Evolutionary conservation across 1,140 invertebrate species (phyloP).

Genomic region (Holotrichia oblita): DNA sequence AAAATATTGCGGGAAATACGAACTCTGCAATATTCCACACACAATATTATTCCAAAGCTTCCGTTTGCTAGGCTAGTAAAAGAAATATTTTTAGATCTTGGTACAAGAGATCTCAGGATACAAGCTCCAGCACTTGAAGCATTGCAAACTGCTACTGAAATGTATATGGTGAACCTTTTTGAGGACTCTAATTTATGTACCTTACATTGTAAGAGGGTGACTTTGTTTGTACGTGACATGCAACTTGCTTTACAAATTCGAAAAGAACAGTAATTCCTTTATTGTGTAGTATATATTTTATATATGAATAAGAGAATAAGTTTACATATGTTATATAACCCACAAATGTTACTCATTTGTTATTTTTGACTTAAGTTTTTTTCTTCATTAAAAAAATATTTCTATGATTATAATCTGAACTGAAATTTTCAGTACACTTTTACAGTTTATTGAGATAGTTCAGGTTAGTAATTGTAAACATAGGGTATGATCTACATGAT

Average conservation of each 20-base stretch:
- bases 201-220: conserved; percentile 32
- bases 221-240: conserved; percentile 10
- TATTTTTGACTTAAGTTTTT: too few species aligned
- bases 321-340: too few species aligned
- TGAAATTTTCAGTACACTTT: too few species aligned
- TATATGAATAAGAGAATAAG: background rate
- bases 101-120: background rate
- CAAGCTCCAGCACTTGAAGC: background rate
- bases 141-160: conserved; percentile 18
- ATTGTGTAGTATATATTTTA: background rate
- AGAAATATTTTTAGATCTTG: background rate
- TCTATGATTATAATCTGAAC: too few species aligned
- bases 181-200: conserved; percentile 37
- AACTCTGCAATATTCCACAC: background rate
- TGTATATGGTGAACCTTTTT: conserved; percentile 24
- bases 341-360: too few species aligned
- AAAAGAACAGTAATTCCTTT: background rate
- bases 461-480: too few species aligned
- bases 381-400: too few species aligned
- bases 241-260: background rate
- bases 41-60: background rate
- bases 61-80: conserved; percentile 28
- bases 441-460: too few species aligned
- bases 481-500: too few species aligned
- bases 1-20: conserved; percentile 14